phyloP scores from a whole-genome alignment of 2,113 vertebrate species.

The Crotalus viridis region DNA sequence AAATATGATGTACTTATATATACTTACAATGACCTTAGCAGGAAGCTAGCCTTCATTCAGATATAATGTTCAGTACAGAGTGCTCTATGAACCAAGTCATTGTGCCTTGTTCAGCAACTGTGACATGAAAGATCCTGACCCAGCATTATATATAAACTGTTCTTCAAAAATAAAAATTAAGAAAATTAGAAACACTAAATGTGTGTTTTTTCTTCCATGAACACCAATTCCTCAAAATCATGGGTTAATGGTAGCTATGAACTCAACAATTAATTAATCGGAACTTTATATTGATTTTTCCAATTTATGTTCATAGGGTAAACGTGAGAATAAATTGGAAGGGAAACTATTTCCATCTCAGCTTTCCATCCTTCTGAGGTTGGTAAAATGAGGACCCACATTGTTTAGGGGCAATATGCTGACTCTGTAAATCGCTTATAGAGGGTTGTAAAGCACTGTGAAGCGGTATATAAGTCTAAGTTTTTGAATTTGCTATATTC shows the following conservation, averaged over 20 bases:
- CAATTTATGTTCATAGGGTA: neutral
- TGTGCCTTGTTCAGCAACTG: neutral
- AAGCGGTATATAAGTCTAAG: too few species aligned
- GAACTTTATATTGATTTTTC: neutral
- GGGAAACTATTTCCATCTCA: neutral
- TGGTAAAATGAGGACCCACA: too few species aligned
- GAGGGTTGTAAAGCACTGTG: too few species aligned
- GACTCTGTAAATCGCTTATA: too few species aligned
- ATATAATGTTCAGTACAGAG: neutral
- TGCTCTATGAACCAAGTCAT: neutral
- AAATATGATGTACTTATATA: too few species aligned
- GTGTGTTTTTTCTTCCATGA: neutral
- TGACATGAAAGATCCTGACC: neutral
- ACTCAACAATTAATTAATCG: neutral
- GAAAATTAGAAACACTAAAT: neutral
- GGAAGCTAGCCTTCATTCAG: neutral
- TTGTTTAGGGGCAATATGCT: too few species aligned
- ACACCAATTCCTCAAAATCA: neutral
- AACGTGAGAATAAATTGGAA: neutral
- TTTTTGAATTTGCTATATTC: neutral
- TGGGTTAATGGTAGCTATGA: neutral
- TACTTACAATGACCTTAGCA: neutral
- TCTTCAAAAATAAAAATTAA: neutral
- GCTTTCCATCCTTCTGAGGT: too few species aligned
- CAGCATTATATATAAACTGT: neutral